Evolutionary conservation across 2,888 invertebrate genomes (phyloP).

Genomic region (Alcis repandata): DNA sequence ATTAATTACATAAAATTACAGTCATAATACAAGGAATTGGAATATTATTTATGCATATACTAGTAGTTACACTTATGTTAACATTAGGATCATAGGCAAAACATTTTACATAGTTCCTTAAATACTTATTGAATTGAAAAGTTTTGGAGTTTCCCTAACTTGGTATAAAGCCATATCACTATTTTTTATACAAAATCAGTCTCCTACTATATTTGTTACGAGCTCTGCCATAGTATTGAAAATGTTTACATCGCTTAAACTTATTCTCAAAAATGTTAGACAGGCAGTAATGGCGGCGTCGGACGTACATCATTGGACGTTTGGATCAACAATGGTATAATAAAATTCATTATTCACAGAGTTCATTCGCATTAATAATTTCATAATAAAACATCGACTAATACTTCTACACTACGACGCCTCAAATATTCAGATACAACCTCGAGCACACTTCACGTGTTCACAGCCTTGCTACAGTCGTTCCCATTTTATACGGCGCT

Average conservation of each 20-base stretch:
- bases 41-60: conserved; percentile 65
- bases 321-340: conserved; percentile 53
- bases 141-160: conserved; percentile 67
- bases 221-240: conserved; percentile 66
- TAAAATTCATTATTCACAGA: conserved; percentile 29
- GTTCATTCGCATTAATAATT: conserved; percentile 30
- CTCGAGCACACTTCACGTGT: conserved; percentile 72
- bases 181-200: conserved; percentile 83
- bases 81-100: conserved; percentile 47
- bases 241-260: conserved; percentile 51
- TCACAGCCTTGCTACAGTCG: conserved; percentile 85
- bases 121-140: conserved; percentile 39
- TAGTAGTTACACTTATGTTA: conserved; percentile 62
- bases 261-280: conserved; percentile 56
- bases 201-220: conserved; percentile 84
- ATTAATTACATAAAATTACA: conserved; percentile 68
- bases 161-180: conserved; percentile 79
- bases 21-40: conserved; percentile 76
- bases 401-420: conserved; percentile 31
- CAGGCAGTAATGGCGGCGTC: conserved; percentile 66
- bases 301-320: conserved; percentile 77
- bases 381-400: conserved; percentile 32
- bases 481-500: conserved; percentile 49
- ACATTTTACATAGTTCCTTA: conserved; percentile 45
- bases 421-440: conserved; percentile 57